Conservation (phyloP, 2,888 invertebrate species). For the Frankliniella fusca region DNA sequence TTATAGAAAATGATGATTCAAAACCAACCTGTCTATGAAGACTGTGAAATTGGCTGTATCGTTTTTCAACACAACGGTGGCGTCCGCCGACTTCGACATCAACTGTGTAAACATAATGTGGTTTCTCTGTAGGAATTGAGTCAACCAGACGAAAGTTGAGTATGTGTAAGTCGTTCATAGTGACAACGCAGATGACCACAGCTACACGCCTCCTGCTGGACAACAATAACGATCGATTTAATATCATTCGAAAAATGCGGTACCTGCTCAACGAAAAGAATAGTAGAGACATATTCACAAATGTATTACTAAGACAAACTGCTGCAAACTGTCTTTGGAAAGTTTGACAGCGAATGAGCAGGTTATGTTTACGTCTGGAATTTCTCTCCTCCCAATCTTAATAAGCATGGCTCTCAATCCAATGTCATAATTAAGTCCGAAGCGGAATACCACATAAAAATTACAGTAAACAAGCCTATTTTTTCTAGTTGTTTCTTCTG, state of each 20-base stretch:
- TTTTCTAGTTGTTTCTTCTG: no score
- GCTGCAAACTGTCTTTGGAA: neutral
- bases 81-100: slow-evolving; percentile 47
- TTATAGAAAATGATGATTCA: neutral
- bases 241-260: no score
- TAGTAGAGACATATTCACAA: neutral
- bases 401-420: no score
- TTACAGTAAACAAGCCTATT: no score
- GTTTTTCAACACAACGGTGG: slow-evolving; percentile 49
- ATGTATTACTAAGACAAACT: neutral
- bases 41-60: slow-evolving; percentile 57
- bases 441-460: no score
- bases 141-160: neutral
- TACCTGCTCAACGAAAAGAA: neutral
- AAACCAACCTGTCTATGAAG: slow-evolving; percentile 53
- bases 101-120: slow-evolving; percentile 51
- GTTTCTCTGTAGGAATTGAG: slow-evolving; percentile 40
- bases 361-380: neutral
- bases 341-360: neutral
- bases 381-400: no score
- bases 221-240: no score
- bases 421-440: no score
- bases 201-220: no score
- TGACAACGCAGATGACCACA: neutral
- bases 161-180: neutral